Evolutionary conservation across 2,113 vertebrate genomes (phyloP), one percentile per base, ranked within the genome.

Genomic region (Circaetus cinerascens): DNA sequence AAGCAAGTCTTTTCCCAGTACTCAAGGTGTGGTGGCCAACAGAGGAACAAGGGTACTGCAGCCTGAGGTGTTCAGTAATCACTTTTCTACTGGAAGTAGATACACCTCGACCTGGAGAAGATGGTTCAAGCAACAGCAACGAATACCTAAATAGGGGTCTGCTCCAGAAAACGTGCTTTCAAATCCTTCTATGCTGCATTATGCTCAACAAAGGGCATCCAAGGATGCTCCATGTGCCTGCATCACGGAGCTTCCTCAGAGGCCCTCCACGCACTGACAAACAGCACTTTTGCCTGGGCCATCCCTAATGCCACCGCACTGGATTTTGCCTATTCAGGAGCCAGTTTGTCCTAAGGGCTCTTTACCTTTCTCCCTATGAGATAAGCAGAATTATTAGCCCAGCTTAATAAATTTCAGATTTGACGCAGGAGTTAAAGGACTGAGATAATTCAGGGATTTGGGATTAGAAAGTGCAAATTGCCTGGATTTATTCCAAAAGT

Each of bases 391-490:
- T 68, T 95, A 86, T 79, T 83, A 71, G 17, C 29, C 26, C 46
- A 67, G 3, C 3, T 90, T 88, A 77, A 88, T 73, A 66, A 32
- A 69, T 59, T 67, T 83, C 71, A 79, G 5, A 63, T 90, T 83
- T 80, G 50, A 77, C 45, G 77, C 14, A 38, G 32, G 59, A 95
- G 46, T 53, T 48, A 79, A 88, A 93, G 18, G 22, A 63, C 46
- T 41, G 57, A 74, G 14, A 43, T 76, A 90, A 83, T 76, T 66
- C 41, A 77, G 41, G 32, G 36, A 71, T 92, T 92, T 76, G 30
- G 63, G 46, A 77, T 90, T 73, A 62, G n/a, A 86, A 83, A 72
- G 40, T 71, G 23, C 36, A 87, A 84, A 71, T 82, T 94, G 9
- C 46, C 56, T 84, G 68, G 21, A 16, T 78, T 94, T 86, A 53